Evolutionary conservation across 2,113 vertebrate species (phyloP).

Genomic region (Enhydra lutris): DNA sequence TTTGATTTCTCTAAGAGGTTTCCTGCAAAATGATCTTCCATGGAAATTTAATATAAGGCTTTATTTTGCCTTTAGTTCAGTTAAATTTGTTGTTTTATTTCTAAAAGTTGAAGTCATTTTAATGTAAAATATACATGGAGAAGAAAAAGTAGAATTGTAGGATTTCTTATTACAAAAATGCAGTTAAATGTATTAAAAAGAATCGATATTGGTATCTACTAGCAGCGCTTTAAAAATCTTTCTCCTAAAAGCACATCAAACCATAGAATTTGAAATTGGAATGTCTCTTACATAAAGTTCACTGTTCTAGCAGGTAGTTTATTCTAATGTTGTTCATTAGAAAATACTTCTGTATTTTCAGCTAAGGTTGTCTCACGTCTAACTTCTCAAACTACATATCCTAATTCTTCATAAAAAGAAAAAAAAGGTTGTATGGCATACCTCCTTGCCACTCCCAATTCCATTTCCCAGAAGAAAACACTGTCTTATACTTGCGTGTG

Average conservation of each 20-base stretch:
- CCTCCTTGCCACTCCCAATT: not conserved
- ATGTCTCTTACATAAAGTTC: not conserved
- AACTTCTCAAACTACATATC: not conserved
- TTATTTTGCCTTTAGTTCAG: constrained; percentile 53
- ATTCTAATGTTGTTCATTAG: not conserved
- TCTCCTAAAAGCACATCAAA: not conserved
- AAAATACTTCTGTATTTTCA: not conserved
- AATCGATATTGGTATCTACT: not conserved
- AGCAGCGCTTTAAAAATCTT: not conserved
- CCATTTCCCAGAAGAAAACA: not conserved
- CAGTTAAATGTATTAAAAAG: not conserved
- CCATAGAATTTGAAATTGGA: not conserved
- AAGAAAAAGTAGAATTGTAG: not conserved
- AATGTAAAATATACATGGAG: not conserved
- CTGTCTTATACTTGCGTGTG: not conserved
- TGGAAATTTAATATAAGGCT: constrained; percentile 41
- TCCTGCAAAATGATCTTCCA: constrained; percentile 23
- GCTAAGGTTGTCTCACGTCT: not conserved
- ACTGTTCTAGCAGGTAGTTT: not conserved
- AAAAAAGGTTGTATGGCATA: no score
- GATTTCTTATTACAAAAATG: not conserved
- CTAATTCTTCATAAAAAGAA: not conserved
- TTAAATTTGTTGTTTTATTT: constrained; percentile 56
- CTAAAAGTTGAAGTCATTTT: constrained; percentile 12
- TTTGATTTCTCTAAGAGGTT: constrained; percentile 42